Evolutionary conservation across 1,140 invertebrate species (phyloP).

Genomic region (Euwallacea similis): DNA sequence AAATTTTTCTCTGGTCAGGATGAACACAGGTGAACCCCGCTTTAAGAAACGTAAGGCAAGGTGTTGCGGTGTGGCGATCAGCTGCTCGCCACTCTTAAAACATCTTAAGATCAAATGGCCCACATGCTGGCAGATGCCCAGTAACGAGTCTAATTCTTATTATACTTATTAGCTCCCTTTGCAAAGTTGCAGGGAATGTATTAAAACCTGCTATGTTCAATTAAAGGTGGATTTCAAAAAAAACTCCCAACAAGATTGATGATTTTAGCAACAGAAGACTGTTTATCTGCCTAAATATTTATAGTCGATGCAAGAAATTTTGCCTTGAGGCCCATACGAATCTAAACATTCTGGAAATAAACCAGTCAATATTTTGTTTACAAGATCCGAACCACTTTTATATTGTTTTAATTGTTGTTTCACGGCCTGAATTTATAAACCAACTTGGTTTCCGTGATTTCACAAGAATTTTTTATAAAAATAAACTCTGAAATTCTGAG

Average conservation of each 20-base stretch:
- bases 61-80: slow-evolving; percentile 15
- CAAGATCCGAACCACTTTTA: slow-evolving; percentile 14
- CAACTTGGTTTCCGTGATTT: too few relatives aligned
- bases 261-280: background rate
- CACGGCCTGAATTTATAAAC: background rate
- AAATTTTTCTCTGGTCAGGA: slow-evolving; percentile 14
- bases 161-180: background rate
- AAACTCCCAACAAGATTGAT: too few relatives aligned
- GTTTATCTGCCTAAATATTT: background rate
- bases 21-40: slow-evolving; percentile 17
- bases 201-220: too few relatives aligned
- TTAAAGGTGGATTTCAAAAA: too few relatives aligned
- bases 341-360: slow-evolving; percentile 8
- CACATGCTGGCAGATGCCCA: slow-evolving; percentile 5
- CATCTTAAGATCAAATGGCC: slow-evolving; percentile 23
- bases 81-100: slow-evolving; percentile 19
- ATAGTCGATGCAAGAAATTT: background rate
- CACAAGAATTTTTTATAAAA: too few relatives aligned
- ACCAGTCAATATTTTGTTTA: slow-evolving; percentile 12
- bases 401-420: slow-evolving; percentile 19
- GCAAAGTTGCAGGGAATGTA: too few relatives aligned
- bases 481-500: too few relatives aligned
- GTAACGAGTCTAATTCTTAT: background rate
- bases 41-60: slow-evolving; percentile 13
- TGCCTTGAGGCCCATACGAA: slow-evolving; percentile 1